Conservation (phyloP, 2,888 invertebrate species). For the Cheilosia urbana region DNA sequence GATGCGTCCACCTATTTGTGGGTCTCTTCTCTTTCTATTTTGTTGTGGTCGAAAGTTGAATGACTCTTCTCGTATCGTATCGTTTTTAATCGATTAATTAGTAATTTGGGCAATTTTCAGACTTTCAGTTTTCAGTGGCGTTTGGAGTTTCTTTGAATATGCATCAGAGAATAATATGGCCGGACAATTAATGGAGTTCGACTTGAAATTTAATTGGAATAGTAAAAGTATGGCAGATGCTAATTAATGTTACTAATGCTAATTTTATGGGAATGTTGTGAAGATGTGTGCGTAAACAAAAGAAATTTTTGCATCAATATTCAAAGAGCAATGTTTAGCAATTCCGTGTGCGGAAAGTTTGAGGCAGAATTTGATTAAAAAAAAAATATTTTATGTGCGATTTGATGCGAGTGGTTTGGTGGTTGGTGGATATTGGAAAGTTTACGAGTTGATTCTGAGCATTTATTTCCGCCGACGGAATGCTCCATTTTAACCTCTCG, state of each 20-base stretch:
- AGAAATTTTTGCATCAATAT: background rate
- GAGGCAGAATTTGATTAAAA: background rate
- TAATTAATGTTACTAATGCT: background rate
- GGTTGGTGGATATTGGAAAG: too few species aligned
- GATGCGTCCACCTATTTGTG: background rate
- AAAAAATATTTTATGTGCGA: background rate
- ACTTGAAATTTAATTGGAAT: conserved; percentile 22
- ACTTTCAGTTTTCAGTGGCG: background rate
- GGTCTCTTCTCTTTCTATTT: background rate
- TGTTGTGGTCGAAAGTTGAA: conserved; percentile 29
- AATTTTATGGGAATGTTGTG: background rate
- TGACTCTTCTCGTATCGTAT: conserved; percentile 18
- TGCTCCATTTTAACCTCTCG: too few species aligned
- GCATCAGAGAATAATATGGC: background rate
- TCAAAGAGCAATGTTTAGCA: background rate
- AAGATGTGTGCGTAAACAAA: background rate
- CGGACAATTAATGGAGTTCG: background rate
- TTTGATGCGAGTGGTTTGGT: too few species aligned
- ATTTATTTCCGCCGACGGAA: too few species aligned
- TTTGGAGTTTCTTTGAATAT: conserved; percentile 12
- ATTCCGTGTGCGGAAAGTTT: background rate
- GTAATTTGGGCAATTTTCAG: conserved; percentile 25
- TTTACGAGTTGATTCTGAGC: too few species aligned
- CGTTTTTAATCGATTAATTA: conserved; percentile 44
- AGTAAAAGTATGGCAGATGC: background rate